Evolutionary conservation across 2,797 vertebrate genomes (phyloP).

Genomic region (Enteromius mattozi): DNA sequence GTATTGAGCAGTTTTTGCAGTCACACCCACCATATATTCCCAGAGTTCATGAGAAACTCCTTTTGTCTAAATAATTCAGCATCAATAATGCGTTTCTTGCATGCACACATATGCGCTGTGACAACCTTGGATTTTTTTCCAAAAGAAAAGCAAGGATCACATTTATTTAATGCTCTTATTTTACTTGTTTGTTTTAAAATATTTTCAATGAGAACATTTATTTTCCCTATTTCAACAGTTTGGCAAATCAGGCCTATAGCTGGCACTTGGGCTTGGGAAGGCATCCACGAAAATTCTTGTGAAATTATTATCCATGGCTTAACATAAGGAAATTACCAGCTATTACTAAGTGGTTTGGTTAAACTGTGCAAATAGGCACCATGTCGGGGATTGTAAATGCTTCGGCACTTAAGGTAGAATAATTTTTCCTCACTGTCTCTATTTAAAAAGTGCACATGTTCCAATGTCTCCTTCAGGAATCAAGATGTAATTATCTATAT

Average conservation of each 20-base stretch:
- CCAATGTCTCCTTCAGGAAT: background rate
- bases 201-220: background rate
- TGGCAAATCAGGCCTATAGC: conserved; percentile 37
- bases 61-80: conserved; percentile 21
- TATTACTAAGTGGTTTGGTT: conserved; percentile 57
- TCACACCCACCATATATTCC: conserved; percentile 9
- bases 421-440: conserved; percentile 9
- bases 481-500: background rate
- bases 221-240: conserved; percentile 36
- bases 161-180: conserved; percentile 19
- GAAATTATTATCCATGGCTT: conserved; percentile 56
- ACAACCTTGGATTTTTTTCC: background rate
- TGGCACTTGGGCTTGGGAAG: conserved; percentile 43
- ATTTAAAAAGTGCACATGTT: conserved; percentile 6
- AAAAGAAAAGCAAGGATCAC: conserved; percentile 25
- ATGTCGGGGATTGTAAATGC: conserved; percentile 39
- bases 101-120: background rate
- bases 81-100: conserved; percentile 18
- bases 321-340: conserved; percentile 54
- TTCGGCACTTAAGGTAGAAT: conserved; percentile 33
- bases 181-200: conserved; percentile 9
- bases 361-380: conserved; percentile 45
- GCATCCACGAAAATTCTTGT: conserved; percentile 52
- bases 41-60: conserved; percentile 17
- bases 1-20: conserved; percentile 22